These are phyloP conservation scores for Tragelaphus strepsiceros DNA, from an alignment of 2,113 vertebrate genomes.

Conservation along the genomic window DNA sequence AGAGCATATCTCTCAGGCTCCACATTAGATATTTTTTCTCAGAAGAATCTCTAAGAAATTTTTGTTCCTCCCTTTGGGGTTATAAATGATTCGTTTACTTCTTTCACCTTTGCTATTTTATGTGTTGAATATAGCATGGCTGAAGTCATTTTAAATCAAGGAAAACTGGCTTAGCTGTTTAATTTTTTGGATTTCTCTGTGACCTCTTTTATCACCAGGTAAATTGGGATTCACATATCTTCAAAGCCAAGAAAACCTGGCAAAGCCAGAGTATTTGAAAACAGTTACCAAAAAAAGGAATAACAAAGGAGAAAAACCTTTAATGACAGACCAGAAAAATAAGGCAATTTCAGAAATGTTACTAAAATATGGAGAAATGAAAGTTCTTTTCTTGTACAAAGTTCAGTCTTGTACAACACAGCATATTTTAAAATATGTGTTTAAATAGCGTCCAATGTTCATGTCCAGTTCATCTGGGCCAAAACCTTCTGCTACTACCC, in stretches of 20 bases:
- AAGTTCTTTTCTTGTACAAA: background rate
- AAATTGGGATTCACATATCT: background rate
- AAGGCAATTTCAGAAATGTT: background rate
- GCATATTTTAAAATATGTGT: background rate
- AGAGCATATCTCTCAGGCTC: background rate
- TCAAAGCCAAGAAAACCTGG: background rate
- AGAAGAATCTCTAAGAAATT: background rate
- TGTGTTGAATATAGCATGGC: background rate
- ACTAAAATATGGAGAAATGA: background rate
- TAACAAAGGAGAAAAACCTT: background rate
- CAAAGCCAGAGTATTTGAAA: background rate
- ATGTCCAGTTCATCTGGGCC: background rate
- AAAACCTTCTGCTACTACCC: background rate
- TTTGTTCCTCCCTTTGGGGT: background rate
- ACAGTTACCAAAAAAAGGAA: background rate
- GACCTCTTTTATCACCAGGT: background rate
- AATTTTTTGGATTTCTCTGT: background rate
- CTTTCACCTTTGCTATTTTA: conserved; percentile 1
- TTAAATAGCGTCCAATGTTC: background rate
- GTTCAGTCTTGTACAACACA: background rate
- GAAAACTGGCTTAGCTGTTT: background rate
- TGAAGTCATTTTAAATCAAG: background rate
- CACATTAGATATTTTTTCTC: background rate
- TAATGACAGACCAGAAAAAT: background rate
- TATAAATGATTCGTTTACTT: background rate